A percentile compares a stretch with the other conserved stretches of the same genome.
Conservation (phyloP, 2,888 invertebrate genomes). For the Fragum sueziense region DNA sequence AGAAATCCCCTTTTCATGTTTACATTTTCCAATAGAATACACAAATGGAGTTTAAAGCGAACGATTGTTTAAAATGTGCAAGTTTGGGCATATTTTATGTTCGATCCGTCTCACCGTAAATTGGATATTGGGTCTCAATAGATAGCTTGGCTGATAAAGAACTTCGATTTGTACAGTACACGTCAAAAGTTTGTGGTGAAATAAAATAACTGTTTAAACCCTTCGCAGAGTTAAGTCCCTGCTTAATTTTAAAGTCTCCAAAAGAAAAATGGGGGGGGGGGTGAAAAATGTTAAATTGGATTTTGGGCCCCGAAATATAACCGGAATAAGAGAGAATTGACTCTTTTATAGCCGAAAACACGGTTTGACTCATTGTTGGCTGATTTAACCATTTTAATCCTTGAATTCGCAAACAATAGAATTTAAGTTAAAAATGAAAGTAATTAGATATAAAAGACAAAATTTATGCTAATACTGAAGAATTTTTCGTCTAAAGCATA, state of each 20-base stretch:
- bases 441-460: neutral
- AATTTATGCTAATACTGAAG: neutral
- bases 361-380: no score
- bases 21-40: constrained; percentile 11
- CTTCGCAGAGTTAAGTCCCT: no score
- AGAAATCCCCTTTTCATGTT: constrained; percentile 5
- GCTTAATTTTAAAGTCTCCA: no score
- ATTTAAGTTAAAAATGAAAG: no score
- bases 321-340: no score
- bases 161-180: neutral
- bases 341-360: no score
- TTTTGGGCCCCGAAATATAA: no score
- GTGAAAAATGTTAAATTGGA: no score
- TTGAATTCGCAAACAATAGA: no score
- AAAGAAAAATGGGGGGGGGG: no score
- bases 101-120: constrained; percentile 35
- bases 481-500: neutral
- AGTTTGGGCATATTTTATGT: constrained; percentile 35
- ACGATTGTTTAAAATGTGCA: constrained; percentile 23
- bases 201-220: no score
- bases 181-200: neutral
- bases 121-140: constrained; percentile 15
- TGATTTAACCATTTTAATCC: no score
- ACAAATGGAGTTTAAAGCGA: constrained; percentile 13
- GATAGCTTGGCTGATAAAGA: constrained; percentile 5